Evolutionary conservation across 2,797 vertebrate species (phyloP).

Genomic region (Enteromius mattozi): DNA sequence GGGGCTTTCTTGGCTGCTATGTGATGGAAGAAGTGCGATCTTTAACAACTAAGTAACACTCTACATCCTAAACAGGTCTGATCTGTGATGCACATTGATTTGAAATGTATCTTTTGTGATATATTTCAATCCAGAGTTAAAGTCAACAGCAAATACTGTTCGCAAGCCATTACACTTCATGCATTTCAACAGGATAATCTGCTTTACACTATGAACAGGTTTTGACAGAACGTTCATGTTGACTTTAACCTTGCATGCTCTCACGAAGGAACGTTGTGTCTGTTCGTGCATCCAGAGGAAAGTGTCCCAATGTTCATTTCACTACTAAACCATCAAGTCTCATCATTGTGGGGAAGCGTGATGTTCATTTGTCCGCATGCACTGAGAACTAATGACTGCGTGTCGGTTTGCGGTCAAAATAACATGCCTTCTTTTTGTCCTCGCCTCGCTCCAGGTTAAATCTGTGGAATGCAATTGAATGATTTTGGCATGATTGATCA

Average conservation of each 20-base stretch:
- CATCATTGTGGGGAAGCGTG: neutral
- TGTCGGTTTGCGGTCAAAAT: neutral
- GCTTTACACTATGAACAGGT: neutral
- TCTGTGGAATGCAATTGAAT: slow-evolving; percentile 24
- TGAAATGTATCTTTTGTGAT: slow-evolving; percentile 45
- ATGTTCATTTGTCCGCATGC: slow-evolving; percentile 36
- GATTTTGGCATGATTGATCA: slow-evolving; percentile 38
- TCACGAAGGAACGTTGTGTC: slow-evolving; percentile 16
- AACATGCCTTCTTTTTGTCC: slow-evolving; percentile 33
- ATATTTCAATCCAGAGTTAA: slow-evolving; percentile 40
- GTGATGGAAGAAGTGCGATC: slow-evolving; percentile 10
- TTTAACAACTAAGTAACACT: slow-evolving; percentile 37
- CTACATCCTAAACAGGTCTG: slow-evolving; percentile 29
- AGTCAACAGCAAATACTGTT: slow-evolving; percentile 29
- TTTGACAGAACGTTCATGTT: slow-evolving; percentile 14
- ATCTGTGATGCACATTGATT: slow-evolving; percentile 11
- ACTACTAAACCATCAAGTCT: slow-evolving; percentile 41
- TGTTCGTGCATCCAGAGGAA: slow-evolving; percentile 23
- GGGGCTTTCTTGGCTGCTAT: slow-evolving; percentile 29
- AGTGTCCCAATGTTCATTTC: slow-evolving; percentile 22
- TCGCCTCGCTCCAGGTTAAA: slow-evolving; percentile 28
- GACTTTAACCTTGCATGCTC: slow-evolving; percentile 53
- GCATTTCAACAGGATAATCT: neutral
- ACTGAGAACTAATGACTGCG: slow-evolving; percentile 41
- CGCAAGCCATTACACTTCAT: neutral